Base-by-base conservation (phyloP, 1,140 invertebrate species). In the Phortica variegata region DNA sequence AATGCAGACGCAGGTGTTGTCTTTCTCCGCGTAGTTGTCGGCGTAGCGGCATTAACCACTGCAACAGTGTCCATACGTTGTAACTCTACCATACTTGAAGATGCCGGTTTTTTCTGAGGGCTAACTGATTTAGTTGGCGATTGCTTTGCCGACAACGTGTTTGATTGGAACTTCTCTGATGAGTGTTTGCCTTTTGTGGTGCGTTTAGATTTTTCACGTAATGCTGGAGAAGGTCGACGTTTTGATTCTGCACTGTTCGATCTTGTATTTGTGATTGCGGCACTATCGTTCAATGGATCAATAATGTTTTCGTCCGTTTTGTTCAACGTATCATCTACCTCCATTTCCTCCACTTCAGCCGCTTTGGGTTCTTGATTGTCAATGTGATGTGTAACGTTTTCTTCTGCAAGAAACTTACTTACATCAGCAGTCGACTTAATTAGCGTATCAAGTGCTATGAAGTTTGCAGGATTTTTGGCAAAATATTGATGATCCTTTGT, bases 401-500 rank as follows among this genome's bases (percentile, higher is more conserved):
- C 56, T 29, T 60, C 48, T 3, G 47, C 49, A 12, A 73, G 41
- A 54, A 73, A 73, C 12, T 54, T 55, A 44, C 56, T 61, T 7
- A 74, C 58, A 56, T 63, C 56, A 9, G 65, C 63, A 46, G 63
- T 70, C 3, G 56, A 48, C 9, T 58, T 79, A 40, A 88, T 88
- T 15, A 88, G 77, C 12, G 79, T 81, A 56, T 88, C 86, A 32
- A 88, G 70, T 9, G 84, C 82, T 20, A 86, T 70, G 62, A 86
- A 89, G 69, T 88, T 89, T 34, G 82, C 80, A 51, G 83, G 81
- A 61, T 88, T 86, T 40, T 82, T 81, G 20, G 87, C 84, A 62
- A 88, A 87, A 38, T 81, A 82, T 33, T 84, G 62, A 73, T 89
- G 87, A 58, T 85, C 82, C 39, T 86, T 84, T n/a, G 83, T 86